Evolutionary conservation across 2,888 invertebrate genomes (phyloP), one percentile per base, ranked within the genome.

Genomic region (Papilio demoleus): DNA sequence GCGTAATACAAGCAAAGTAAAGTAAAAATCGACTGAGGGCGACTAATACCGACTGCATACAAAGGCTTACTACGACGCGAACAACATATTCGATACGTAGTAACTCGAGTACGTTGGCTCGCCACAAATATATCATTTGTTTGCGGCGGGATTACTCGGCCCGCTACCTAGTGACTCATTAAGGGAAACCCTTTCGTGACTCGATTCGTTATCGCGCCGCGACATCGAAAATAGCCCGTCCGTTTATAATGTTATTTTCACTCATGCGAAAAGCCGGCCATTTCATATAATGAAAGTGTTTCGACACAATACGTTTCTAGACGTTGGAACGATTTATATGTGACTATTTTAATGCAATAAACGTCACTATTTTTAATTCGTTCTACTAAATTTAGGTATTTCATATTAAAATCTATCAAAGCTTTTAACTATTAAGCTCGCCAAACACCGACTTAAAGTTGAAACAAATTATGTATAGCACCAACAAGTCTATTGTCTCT

Each of bases 121-220:
- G 8, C 14, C 47, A 68, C 58, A 69, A 69, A 65, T 65, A 65
- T 68, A 68, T 50, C 69, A 65, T 69, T 68, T 65, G 69, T 69
- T 65, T 69, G 69, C 65, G 69, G 69, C 65, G 53, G 69, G 65
- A 65, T 69, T 61, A 65, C 53, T 60, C 50, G 60, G 65, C 9
- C 65, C 64, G 60, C 62, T 67, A 56, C 67, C n/a, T 42, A 59
- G 72, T 77, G 77, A 92, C 80, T 90, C 90, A 89, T 79, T 79
- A 76, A 87, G 92, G 92, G 88, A 92, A 91, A 89, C 91, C 92
- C 92, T 90, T 89, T 79, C 90, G 89, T 91, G 92, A 92, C 87
- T 88, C 88, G 87, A 83, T 82, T 83, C 82, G 82, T 86, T 89
- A 90, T 88, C 87, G 84, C 80, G 79, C 77, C 38, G 76, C 76